These are phyloP conservation scores for Philereme transversata DNA, from an alignment of 2,888 invertebrate genomes.

Conservation along the genomic window DNA sequence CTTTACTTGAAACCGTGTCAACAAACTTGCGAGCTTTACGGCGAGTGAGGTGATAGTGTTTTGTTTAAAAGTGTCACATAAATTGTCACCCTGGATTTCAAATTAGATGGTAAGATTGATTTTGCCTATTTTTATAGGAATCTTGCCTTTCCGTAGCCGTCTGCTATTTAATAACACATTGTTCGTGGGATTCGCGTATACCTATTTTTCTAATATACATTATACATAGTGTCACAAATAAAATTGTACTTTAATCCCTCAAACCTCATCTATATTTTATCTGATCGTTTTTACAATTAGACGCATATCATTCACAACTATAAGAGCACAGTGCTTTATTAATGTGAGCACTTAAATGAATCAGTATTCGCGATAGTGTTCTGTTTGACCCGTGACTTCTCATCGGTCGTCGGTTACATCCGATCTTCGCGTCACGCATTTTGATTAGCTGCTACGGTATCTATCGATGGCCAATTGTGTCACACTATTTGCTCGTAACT, in stretches of 20 bases:
- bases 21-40: conserved; percentile 53
- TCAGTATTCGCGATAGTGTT: conserved; percentile 30
- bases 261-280: no score
- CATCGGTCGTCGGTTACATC: conserved; percentile 29
- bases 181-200: conserved; percentile 3
- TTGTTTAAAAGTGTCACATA: conserved; percentile 38
- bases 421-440: conserved; percentile 40
- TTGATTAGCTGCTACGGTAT: conserved; percentile 30
- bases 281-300: neutral
- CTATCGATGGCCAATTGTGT: conserved; percentile 13
- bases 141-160: neutral
- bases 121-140: neutral
- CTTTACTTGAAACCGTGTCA: conserved; percentile 48
- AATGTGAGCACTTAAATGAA: conserved; percentile 3
- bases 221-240: no score
- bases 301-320: neutral
- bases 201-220: conserved; percentile 2
- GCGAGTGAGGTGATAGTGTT: conserved; percentile 50
- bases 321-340: neutral
- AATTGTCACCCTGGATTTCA: conserved; percentile 70
- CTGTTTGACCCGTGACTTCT: conserved; percentile 31
- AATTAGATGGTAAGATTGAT: conserved; percentile 59
- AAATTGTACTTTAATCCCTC: no score
- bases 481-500: conserved; percentile 2
- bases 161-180: conserved; percentile 1